These are phyloP conservation scores for Tychaedon coryphoeus DNA, from an alignment of 2,113 vertebrate genomes.

Conservation along the genomic window DNA sequence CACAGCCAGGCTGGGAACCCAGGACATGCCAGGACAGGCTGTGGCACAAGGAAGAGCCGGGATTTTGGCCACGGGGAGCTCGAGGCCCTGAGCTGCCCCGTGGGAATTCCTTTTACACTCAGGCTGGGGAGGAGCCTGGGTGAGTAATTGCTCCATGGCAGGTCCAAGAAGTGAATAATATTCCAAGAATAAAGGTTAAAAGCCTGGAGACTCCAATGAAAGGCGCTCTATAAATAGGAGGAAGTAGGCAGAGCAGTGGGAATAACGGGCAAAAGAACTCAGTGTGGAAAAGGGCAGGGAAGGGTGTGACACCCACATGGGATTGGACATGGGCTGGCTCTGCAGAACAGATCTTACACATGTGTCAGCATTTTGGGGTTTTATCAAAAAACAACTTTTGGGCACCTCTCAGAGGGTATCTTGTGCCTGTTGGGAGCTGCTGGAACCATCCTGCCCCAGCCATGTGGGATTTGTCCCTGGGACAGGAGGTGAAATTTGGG, in stretches of 20 bases:
- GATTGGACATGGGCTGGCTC: background rate
- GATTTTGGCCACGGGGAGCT: background rate
- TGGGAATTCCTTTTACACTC: slow-evolving; percentile 46
- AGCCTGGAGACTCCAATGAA: background rate
- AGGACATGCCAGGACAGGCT: background rate
- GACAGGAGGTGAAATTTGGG: background rate
- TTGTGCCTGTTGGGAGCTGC: rapidly evolving
- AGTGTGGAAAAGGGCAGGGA: background rate
- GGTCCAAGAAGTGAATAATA: slow-evolving; percentile 52
- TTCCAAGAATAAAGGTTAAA: slow-evolving; percentile 58
- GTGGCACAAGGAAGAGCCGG: rapidly evolving
- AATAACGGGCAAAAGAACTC: background rate
- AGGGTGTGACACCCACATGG: background rate
- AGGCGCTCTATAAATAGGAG: slow-evolving; percentile 4
- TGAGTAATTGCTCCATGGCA: background rate
- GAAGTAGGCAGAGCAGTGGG: background rate
- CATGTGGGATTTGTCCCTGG: background rate
- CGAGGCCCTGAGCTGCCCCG: background rate
- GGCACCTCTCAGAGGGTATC: background rate
- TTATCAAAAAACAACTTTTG: background rate
- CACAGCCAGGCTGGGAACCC: slow-evolving; percentile 9
- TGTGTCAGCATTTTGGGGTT: background rate
- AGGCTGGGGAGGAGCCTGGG: background rate
- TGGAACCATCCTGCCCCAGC: background rate
- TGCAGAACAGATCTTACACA: background rate